These are phyloP conservation scores for Melieria crassipennis DNA, from an alignment of 2,888 invertebrate genomes.

Conservation along the genomic window DNA sequence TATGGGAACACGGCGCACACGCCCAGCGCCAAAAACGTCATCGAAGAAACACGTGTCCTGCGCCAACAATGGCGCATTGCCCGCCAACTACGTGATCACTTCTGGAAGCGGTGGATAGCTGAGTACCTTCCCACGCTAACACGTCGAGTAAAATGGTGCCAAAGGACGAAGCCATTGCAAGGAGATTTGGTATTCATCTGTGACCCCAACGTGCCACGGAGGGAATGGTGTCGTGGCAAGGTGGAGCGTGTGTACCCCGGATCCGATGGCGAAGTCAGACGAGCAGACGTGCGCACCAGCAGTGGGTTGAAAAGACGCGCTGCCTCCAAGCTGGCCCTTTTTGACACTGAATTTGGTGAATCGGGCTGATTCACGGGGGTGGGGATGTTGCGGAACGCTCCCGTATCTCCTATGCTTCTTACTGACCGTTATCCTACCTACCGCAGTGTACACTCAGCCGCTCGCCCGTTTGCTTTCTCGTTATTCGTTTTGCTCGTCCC, in stretches of 20 bases:
- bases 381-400: no score
- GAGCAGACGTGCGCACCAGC: conserved; percentile 38
- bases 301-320: conserved; percentile 36
- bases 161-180: background rate
- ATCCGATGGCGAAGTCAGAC: conserved; percentile 30
- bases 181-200: background rate
- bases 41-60: conserved; percentile 5
- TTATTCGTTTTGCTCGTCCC: no score
- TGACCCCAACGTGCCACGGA: conserved; percentile 25
- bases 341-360: no score
- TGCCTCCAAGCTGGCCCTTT: no score
- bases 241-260: conserved; percentile 29
- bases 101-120: conserved; percentile 7
- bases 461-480: no score
- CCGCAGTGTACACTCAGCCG: no score
- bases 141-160: background rate
- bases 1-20: conserved; percentile 26
- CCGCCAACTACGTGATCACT: conserved; percentile 21
- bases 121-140: background rate
- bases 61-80: conserved; percentile 37
- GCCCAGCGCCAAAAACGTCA: conserved; percentile 14
- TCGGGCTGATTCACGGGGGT: no score
- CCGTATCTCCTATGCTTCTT: no score
- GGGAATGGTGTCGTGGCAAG: conserved; percentile 36
- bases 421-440: no score